These are phyloP conservation scores for Phyto melanocephala DNA, from an alignment of 2,888 invertebrate species.

Conservation along the genomic window DNA sequence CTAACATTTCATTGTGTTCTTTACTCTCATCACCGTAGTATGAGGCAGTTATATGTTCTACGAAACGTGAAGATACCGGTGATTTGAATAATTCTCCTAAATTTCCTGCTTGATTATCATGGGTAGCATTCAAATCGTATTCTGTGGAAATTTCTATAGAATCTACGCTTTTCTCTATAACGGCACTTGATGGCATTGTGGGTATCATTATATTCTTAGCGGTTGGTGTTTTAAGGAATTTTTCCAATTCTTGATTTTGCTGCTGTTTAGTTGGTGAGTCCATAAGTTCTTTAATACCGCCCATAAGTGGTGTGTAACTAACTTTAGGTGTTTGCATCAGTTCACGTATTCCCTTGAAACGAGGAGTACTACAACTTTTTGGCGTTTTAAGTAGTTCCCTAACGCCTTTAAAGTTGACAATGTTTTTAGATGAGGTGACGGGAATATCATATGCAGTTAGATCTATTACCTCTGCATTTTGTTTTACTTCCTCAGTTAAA, in stretches of 20 bases:
- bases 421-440: neutral
- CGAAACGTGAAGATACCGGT: conserved; percentile 64
- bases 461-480: conserved; percentile 66
- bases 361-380: conserved; percentile 67
- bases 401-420: conserved; percentile 64
- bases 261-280: neutral
- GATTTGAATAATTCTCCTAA: conserved; percentile 74
- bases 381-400: conserved; percentile 71
- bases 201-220: conserved; percentile 75
- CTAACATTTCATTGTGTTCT: neutral
- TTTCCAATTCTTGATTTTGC: conserved; percentile 65
- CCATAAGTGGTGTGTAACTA: conserved; percentile 31
- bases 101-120: conserved; percentile 63
- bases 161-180: conserved; percentile 68
- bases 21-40: conserved; percentile 32
- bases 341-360: conserved; percentile 67
- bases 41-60: conserved; percentile 39
- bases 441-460: conserved; percentile 53
- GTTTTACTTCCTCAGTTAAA: neutral
- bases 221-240: conserved; percentile 74
- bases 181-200: conserved; percentile 72
- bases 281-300: conserved; percentile 33
- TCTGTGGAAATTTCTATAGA: conserved; percentile 68
- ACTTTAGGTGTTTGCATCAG: conserved; percentile 64
- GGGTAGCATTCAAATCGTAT: conserved; percentile 72